phyloP scores from a whole-genome alignment of 2,888 invertebrate genomes.

The Globia sparganii region DNA sequence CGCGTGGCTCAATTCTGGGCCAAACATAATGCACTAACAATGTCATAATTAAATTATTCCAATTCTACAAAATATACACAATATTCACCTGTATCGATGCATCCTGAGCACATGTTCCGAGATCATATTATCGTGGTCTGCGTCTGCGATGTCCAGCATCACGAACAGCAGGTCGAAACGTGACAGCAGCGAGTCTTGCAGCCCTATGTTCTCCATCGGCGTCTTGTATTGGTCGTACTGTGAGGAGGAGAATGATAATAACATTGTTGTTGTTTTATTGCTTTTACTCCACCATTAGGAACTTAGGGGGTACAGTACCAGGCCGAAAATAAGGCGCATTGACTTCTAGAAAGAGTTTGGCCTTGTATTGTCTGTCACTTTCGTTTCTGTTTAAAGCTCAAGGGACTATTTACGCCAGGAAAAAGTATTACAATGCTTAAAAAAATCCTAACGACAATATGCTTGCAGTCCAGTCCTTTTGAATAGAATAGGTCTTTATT shows the following conservation, averaged over 20 bases:
- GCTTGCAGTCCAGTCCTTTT: not conserved
- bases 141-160: slow-evolving; percentile 97
- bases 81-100: slow-evolving; percentile 95
- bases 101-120: slow-evolving; percentile 99
- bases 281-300: not conserved
- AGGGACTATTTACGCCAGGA: not conserved
- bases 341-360: not conserved
- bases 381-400: not conserved
- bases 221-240: slow-evolving; percentile 99
- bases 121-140: slow-evolving; percentile 97
- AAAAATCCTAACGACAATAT: not conserved
- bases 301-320: not conserved
- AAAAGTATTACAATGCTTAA: not conserved
- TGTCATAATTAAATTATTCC: not conserved
- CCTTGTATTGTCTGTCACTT: not conserved
- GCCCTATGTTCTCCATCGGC: slow-evolving; percentile 99
- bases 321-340: not conserved
- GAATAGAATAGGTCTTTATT: too few species aligned
- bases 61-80: not conserved
- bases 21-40: not conserved
- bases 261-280: not conserved
- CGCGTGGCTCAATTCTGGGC: too few species aligned
- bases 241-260: not conserved
- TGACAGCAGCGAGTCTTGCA: slow-evolving; percentile 98
- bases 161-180: slow-evolving; percentile 99